Evolutionary conservation across 2,113 vertebrate species (phyloP).

Genomic region (Ptilorrhoa leucosticta): DNA sequence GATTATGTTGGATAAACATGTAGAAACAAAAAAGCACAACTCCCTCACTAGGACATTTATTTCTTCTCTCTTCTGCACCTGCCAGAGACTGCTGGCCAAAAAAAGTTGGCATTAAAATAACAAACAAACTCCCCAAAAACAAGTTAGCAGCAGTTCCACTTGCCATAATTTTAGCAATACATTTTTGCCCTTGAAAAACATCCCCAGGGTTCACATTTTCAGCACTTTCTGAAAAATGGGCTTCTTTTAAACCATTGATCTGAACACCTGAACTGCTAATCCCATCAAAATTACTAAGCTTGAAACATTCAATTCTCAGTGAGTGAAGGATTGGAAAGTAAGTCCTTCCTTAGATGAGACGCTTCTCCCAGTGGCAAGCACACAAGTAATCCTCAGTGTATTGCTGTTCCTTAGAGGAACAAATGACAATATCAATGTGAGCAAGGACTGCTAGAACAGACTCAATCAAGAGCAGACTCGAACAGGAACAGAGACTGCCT

Average conservation of each 20-base stretch:
- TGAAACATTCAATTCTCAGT: not conserved
- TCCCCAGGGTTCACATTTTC: not conserved
- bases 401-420: not conserved
- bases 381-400: not conserved
- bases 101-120: not conserved
- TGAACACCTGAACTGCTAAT: not conserved
- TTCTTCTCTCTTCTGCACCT: not conserved
- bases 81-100: not conserved
- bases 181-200: not conserved
- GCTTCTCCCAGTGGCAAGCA: not conserved
- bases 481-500: not conserved
- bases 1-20: not conserved
- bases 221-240: not conserved
- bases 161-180: not conserved
- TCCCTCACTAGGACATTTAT: not conserved
- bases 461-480: not conserved
- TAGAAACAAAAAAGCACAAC: not conserved
- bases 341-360: not conserved
- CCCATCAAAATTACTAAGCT: not conserved
- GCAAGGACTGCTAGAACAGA: not conserved
- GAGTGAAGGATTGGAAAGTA: not conserved
- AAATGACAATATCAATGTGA: not conserved
- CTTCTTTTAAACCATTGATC: not conserved
- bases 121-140: fast-evolving
- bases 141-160: not conserved